These are phyloP conservation scores for Salticus scenicus DNA, from an alignment of 2,888 invertebrate genomes.

Conservation along the genomic window DNA sequence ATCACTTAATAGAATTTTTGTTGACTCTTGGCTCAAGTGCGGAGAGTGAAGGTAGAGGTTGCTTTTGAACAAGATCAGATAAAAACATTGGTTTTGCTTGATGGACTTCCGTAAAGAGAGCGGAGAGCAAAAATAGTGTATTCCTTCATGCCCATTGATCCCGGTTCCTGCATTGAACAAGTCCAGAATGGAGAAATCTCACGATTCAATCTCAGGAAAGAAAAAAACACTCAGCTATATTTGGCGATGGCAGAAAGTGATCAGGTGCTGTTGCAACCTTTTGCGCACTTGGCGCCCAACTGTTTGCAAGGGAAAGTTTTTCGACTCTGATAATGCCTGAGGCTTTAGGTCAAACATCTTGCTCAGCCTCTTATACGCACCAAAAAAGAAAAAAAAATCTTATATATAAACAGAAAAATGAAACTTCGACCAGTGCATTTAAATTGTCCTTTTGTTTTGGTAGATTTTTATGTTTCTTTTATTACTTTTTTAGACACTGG, in stretches of 20 bases:
- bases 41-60: too few relatives aligned
- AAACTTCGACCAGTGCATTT: slow-evolving; percentile 8
- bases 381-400: background rate
- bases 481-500: background rate
- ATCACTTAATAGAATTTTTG: too few relatives aligned
- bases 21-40: too few relatives aligned
- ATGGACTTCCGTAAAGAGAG: background rate
- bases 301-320: slow-evolving; percentile 64
- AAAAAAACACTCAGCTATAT: background rate
- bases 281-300: slow-evolving; percentile 42
- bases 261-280: slow-evolving; percentile 30
- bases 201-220: background rate
- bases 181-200: slow-evolving; percentile 12
- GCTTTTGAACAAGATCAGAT: background rate
- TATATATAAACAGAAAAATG: background rate
- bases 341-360: slow-evolving; percentile 55
- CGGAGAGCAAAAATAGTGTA: slow-evolving; percentile 7
- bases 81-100: slow-evolving; percentile 3
- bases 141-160: background rate
- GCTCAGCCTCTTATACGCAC: background rate
- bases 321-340: slow-evolving; percentile 28
- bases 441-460: slow-evolving; percentile 17
- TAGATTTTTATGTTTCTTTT: background rate
- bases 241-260: slow-evolving; percentile 19
- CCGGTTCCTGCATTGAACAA: background rate